Base-by-base conservation (phyloP, 2,888 invertebrate species). In the Chymomyza procnemis region DNA sequence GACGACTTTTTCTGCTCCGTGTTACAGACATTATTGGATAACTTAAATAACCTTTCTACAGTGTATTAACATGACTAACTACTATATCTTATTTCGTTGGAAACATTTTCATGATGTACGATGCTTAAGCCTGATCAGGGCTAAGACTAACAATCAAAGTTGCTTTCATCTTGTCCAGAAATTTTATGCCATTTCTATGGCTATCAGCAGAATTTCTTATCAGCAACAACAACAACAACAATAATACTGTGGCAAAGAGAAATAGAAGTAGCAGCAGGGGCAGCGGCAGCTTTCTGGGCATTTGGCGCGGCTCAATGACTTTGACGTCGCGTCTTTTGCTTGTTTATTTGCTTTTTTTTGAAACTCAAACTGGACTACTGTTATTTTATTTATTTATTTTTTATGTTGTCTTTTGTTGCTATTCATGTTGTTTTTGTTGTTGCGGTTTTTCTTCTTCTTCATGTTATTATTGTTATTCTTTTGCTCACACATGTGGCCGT, bases 291-390 rank as follows among this genome's bases (percentile, higher is more conserved):
- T 1, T 22, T 26, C 26, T 26, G 26, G 26, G 26, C 26, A 6
- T 6, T 26, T 8, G 16, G 48, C n/a, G 4, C 5, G 69, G n/a
- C 54, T 62, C 61, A 47, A 52, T 56, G 54, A 61, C 48, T 67
- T 18, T n/a, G 41, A 50, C 9, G 47, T 61, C 63, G 61, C 60
- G 66, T 16, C 50, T 61, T 59, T 55, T 66, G 52, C n/a, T 48
- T 47, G 30, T 59, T 61, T 50, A 55, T 59, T 63, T 66, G 59
- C 59, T 63, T 18, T 16, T 62, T 59, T 16, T 62, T 59, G 57
- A 67, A 67, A 61, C 21, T 66, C 50, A 62, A 63, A n/a, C 58
- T 66, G 58, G 30, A 46, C n/a, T 46, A 21, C 16, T 57, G 14
- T 30, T 30, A n/a, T 30, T 14, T 60, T 67, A 21, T 64, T 16